Conservation (phyloP, 2,113 vertebrate species). For the Amazona guildingii region DNA sequence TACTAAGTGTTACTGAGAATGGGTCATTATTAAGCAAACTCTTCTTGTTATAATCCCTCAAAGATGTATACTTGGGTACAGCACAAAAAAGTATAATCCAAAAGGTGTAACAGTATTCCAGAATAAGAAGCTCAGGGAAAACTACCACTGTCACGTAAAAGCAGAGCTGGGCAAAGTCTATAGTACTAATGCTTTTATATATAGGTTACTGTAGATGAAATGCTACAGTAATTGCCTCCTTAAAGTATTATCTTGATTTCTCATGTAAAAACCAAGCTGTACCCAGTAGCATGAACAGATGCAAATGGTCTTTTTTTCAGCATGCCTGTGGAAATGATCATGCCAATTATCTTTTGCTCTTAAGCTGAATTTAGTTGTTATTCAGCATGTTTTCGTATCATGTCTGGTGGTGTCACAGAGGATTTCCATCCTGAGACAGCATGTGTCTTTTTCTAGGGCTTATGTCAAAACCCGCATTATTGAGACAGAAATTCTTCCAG, state of each 20-base stretch:
- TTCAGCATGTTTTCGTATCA: slow-evolving; percentile 13
- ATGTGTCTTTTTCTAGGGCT: neutral
- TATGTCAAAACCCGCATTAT: slow-evolving; percentile 32
- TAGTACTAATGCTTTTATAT: slow-evolving; percentile 14
- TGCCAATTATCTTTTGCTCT: slow-evolving; percentile 25
- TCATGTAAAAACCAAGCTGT: slow-evolving; percentile 21
- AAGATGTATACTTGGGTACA: neutral
- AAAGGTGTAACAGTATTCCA: slow-evolving; percentile 6
- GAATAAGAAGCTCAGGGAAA: slow-evolving; percentile 6
- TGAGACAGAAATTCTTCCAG: slow-evolving; percentile 11
- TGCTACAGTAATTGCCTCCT: slow-evolving; percentile 37
- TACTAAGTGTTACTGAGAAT: neutral
- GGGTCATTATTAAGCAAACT: neutral
- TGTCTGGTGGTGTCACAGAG: slow-evolving; percentile 19
- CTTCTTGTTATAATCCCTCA: neutral
- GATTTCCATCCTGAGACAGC: slow-evolving; percentile 19
- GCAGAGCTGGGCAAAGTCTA: slow-evolving; percentile 3
- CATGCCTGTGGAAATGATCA: neutral
- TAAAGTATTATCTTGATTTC: slow-evolving; percentile 53
- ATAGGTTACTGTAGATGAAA: neutral
- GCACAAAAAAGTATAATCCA: slow-evolving; percentile 1
- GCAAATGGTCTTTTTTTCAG: neutral
- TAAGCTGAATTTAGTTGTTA: slow-evolving; percentile 57
- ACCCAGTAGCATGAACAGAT: neutral
- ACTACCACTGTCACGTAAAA: slow-evolving; percentile 32